Base-by-base conservation (phyloP, 2,113 vertebrate genomes). In the Mustela lutreola region DNA sequence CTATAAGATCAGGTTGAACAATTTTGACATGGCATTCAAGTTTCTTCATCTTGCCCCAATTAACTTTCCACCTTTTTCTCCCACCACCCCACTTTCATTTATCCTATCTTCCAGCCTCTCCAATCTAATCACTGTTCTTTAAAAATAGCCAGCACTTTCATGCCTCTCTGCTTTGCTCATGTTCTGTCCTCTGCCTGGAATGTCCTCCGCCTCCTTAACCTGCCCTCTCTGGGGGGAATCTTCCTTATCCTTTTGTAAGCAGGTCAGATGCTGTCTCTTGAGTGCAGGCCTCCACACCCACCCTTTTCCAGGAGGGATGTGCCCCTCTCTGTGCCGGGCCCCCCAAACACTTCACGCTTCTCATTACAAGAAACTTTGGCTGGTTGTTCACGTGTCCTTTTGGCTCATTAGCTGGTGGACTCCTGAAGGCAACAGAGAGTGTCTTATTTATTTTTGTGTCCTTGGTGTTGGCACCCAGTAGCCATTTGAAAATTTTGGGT, bases 101-200 rank as follows among this genome's bases (percentile, higher is more conserved):
- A 85, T 65, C 88, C 95, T 97, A 91, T 97, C 97, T 91, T 56
- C 58, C 60, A 95, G 53, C 88, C 97, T 94, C 94, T 98, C 78
- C 88, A 97, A 31, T 88, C 93, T 98, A 98, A 98, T 98, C 97
- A n/a, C 94, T 45, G n/a, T 62, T 94, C 81, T 98, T 97, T 92
- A 53, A 97, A 98, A 98, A 98, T 98, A 98, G 95, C 93, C 85
- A 88, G 93, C 26, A 36, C 65, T 78, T 82, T 98, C 98, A 75
- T 97, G 88, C 97, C 95, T 98, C 84, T 96, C 76, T 18, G 96
- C 96, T 98, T 80, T 73, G 97, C 97, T 98, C 98, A 97, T 84
- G 48, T 89, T 94, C 91, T 24, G 60, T 94, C 95, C 93, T 86
- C 93, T 91, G 94, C 91, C 95, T 93, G 97, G 97, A 97, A 97